phyloP scores from a whole-genome alignment of 2,797 vertebrate species.

The Sphenodon punctatus region DNA sequence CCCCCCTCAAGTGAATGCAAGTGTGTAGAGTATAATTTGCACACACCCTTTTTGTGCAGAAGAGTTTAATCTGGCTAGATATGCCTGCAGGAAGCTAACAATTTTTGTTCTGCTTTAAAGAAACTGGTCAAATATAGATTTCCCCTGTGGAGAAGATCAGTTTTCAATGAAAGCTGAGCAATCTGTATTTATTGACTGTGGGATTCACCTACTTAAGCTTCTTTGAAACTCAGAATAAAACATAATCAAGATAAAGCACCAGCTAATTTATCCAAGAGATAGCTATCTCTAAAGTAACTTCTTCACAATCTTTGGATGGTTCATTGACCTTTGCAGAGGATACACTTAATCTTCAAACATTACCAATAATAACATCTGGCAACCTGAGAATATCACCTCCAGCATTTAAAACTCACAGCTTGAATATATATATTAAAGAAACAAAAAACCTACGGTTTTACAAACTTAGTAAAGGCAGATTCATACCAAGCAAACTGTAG shows the following conservation, averaged over 20 bases:
- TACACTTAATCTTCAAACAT: constrained; percentile 47
- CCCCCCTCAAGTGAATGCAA: no score
- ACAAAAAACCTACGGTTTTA: no score
- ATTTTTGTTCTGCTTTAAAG: constrained; percentile 45
- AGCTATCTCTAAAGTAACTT: constrained; percentile 41
- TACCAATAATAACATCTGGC: constrained; percentile 5
- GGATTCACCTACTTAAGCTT: constrained; percentile 49
- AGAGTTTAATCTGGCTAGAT: not conserved
- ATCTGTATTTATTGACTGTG: constrained; percentile 57
- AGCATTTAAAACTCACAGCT: no score
- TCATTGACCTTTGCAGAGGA: constrained; percentile 53
- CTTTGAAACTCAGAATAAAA: constrained; percentile 52
- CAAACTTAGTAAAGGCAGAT: no score
- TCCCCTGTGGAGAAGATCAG: constrained; percentile 39
- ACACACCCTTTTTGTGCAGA: not conserved
- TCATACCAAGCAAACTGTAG: no score
- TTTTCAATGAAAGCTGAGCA: constrained; percentile 49
- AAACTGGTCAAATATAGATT: constrained; percentile 37
- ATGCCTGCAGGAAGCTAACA: constrained; percentile 32
- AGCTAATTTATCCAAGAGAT: constrained; percentile 60
- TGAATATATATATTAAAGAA: no score
- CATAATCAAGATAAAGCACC: constrained; percentile 55
- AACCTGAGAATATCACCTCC: no score
- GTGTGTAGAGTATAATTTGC: no score
- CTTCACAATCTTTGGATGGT: constrained; percentile 24